Base-by-base conservation (phyloP, 1,140 invertebrate species). In the Euwallacea fornicatus region DNA sequence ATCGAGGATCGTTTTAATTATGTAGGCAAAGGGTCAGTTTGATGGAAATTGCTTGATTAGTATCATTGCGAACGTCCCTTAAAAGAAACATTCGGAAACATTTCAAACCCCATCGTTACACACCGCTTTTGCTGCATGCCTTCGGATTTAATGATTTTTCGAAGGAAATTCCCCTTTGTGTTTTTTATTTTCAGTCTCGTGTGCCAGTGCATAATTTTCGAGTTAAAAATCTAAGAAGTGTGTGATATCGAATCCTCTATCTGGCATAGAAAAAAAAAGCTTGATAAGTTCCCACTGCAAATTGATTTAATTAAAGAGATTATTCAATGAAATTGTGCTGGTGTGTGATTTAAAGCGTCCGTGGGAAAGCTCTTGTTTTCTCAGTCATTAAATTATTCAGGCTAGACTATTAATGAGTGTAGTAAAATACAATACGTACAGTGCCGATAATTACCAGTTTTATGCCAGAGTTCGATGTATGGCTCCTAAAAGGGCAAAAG, bases 311-410 rank as follows among this genome's bases (percentile, higher is more conserved):
- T 66, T 55, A 66, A 61, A 64, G 42, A 55, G 47, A 13, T 42
- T 9, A 66, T 66, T 66, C 61, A 63, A 47, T 41, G 61, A 63
- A 63, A 63, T 63, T 63, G 61, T 50, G 44, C 13, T 63, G 61
- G 61, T 63, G 61, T 66, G 63, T 66, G 63, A 66, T 66, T 66
- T 66, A 55, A 54, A 55, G 10, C 63, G 10, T 54, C 13, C 63
- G 63, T 66, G 63, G 63, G 63, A 66, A 67, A 67, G 7, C 42
- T 15, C 21, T 7, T 11, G 55, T 59, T 67, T 56, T 67, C 65
- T 55, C 65, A 67, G 53, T 67, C 55, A 58, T 67, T 67, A 58
- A 65, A 65, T 58, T 55, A 66, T 66, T 55, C 64, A 66, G 47
- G 13, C 53, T 21, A 33, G 59, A 61, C 59, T 61, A 61, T 61